Base-by-base conservation (phyloP, 2,113 vertebrate genomes). In the Thymallus thymallus region DNA sequence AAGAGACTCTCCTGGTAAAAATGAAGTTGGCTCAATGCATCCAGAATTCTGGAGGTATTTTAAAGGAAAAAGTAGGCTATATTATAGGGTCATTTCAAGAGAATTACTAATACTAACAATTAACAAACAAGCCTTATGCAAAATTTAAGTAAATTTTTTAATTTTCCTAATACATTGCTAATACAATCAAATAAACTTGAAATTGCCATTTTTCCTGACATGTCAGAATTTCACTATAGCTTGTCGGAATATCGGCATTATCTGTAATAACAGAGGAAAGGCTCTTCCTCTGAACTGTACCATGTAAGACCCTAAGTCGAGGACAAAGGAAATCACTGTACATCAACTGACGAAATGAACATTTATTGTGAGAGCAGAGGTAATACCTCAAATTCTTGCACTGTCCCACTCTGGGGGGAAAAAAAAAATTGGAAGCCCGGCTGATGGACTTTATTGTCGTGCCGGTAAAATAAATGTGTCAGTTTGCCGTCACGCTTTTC, bases 391-490 rank as follows among this genome's bases (percentile, higher is more conserved):
- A 76, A 67, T 48, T 55, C 32, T 75, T 51, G n/a, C 56, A 69
- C 65, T 6, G 65, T 68, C 66, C 12, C 18, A 65, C 75, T 69
- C 71, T 87, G 81, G n/a, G n/a, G n/a, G n/a, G n/a, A n/a, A n/a
- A 41, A 64, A 41, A 67, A 75, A 76, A 14, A 76, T 71, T 66
- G 69, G 22, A 30, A 64, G 32, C 74, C 63, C 22, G 26, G 68
- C 16, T 2, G 23, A 22, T 6, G 55, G 6, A 69, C 32, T 46
- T 73, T 14, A 46, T 60, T 68, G 29, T 9, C 23, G 64, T 71
- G 79, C 66, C 46, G 69, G 16, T 45, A 56, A 32, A 73, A 41
- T 30, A 56, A 35, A n/a, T 58, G 41, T 84, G 73, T 63, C 75
- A 63, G 41, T 74, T 69, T 24, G 23, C 48, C 74, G 69, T 69